A percentile compares a stretch with the other conserved stretches of the same genome.
Evolutionary conservation across 2,888 invertebrate genomes (phyloP).

Genomic region (Branchellion lobata): DNA sequence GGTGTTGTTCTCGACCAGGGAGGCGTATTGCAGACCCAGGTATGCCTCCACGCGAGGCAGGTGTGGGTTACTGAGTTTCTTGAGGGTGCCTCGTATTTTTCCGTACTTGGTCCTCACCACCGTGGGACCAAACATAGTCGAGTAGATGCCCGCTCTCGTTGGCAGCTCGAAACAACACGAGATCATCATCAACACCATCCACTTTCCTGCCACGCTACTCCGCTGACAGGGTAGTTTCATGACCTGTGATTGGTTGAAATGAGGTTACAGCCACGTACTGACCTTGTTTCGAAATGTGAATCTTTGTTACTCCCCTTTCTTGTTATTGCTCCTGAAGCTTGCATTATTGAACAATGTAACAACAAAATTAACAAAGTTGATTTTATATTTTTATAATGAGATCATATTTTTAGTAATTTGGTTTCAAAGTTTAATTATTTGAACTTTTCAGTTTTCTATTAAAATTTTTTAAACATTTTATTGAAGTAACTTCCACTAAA

Average conservation of each 20-base stretch:
- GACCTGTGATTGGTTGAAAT: background rate
- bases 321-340: too few species aligned
- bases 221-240: background rate
- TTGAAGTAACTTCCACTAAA: too few species aligned
- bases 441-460: too few species aligned
- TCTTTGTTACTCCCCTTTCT: too few species aligned
- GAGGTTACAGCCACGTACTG: too few species aligned
- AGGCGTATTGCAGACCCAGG: constrained; percentile 87
- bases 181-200: background rate
- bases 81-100: constrained; percentile 71
- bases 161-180: background rate
- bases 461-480: too few species aligned
- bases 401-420: too few species aligned
- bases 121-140: constrained; percentile 53
- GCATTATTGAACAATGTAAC: too few species aligned
- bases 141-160: constrained; percentile 47
- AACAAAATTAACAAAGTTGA: too few species aligned
- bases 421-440: too few species aligned
- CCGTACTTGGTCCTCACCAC: constrained; percentile 85
- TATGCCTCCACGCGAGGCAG: constrained; percentile 77
- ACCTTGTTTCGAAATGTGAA: too few species aligned
- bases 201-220: background rate
- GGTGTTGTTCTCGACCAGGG: constrained; percentile 81
- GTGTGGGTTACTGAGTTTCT: constrained; percentile 51
- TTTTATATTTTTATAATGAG: too few species aligned